Conservation (phyloP, 2,888 invertebrate genomes). For the Embidobia sp. region DNA sequence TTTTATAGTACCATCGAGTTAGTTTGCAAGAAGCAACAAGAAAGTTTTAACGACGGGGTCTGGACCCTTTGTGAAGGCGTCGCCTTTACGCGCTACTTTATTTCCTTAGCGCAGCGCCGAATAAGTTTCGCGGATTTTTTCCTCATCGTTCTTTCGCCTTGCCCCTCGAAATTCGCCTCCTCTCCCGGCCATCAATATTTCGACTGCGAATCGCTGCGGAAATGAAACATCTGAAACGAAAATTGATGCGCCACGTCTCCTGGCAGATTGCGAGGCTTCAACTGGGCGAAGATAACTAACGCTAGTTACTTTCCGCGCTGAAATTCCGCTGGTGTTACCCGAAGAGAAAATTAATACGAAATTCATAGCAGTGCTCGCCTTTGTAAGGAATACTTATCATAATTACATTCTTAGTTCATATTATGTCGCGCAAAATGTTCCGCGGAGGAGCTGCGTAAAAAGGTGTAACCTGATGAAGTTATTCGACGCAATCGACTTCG, state of each 20-base stretch:
- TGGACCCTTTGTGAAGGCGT: constrained; percentile 63
- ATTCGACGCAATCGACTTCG: constrained; percentile 70
- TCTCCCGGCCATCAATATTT: no score
- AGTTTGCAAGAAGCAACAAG: constrained; percentile 67
- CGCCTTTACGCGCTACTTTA: constrained; percentile 54
- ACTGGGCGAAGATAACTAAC: not conserved
- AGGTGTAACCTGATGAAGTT: constrained; percentile 68
- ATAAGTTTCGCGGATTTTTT: constrained; percentile 45
- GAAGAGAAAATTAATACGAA: constrained; percentile 50
- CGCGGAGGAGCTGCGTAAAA: constrained; percentile 40
- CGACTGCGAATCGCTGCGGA: no score
- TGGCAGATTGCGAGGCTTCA: not conserved
- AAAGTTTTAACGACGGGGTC: constrained; percentile 78
- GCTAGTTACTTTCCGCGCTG: constrained; percentile 1
- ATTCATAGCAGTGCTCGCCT: constrained; percentile 23
- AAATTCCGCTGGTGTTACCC: constrained; percentile 25
- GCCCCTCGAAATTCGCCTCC: no score
- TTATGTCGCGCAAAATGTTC: constrained; percentile 56
- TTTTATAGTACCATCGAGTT: constrained; percentile 59
- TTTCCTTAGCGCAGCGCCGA: constrained; percentile 38
- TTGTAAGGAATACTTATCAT: constrained; percentile 55
- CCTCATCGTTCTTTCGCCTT: not conserved
- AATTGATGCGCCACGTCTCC: no score
- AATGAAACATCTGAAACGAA: no score
- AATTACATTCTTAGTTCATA: constrained; percentile 53